These are phyloP conservation scores for Anthopleura sola DNA, from an alignment of 64 coral and sea anemone genomes.

Conservation along the genomic window DNA sequence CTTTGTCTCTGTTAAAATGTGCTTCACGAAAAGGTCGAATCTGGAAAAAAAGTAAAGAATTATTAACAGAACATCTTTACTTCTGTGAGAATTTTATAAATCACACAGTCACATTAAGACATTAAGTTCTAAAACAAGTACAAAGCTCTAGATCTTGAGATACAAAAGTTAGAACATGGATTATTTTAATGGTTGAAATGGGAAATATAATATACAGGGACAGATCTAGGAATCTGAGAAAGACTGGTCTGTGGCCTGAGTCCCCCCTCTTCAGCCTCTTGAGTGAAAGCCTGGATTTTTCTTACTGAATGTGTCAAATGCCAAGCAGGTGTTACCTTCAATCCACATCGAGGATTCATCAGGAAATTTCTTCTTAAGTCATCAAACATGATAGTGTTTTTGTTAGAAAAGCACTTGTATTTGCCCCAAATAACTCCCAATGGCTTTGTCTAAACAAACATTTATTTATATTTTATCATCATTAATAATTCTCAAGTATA, in stretches of 20 bases:
- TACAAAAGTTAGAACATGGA: no score
- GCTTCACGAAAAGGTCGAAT: constrained; percentile 98
- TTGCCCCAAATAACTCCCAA: constrained; percentile 97
- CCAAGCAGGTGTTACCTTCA: constrained; percentile 50
- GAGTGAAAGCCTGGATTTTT: no score
- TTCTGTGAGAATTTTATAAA: neutral
- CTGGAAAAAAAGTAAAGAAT: constrained; percentile 42
- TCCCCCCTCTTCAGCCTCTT: no score
- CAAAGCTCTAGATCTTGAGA: no score
- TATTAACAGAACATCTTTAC: neutral
- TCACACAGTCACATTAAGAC: no score
- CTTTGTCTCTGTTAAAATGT: constrained; percentile 88
- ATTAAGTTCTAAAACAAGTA: no score
- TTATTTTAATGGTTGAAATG: no score
- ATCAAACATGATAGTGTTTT: constrained; percentile 95
- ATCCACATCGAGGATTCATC: constrained; percentile 85
- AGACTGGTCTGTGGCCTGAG: no score
- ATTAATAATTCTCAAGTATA: neutral
- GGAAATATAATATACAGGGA: no score
- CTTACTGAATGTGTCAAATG: neutral
- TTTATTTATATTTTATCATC: neutral
- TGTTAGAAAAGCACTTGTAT: constrained; percentile 74
- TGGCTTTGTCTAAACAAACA: constrained; percentile 74
- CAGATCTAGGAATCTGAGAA: no score
- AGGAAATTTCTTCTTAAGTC: constrained; percentile 90